These are phyloP conservation scores for Hypsopygia costalis DNA, from an alignment of 2,888 invertebrate species.

Conservation along the genomic window DNA sequence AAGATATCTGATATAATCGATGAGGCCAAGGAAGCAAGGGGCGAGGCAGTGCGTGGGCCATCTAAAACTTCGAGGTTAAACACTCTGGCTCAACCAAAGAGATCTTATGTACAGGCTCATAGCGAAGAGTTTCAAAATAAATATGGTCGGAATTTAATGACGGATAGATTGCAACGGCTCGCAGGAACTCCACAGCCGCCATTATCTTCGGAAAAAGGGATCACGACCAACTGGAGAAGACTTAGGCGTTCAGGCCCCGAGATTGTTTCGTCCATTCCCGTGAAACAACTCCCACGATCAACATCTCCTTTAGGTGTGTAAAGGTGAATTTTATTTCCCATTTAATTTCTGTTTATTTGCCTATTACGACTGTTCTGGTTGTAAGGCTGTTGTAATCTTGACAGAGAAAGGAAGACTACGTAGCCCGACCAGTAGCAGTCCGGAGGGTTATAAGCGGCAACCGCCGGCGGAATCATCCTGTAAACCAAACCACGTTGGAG, in stretches of 20 bases:
- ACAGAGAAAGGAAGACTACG: constrained; percentile 30
- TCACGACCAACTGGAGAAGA: constrained; percentile 22
- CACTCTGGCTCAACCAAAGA: constrained; percentile 63
- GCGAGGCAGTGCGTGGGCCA: constrained; percentile 70
- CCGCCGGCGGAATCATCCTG: constrained; percentile 19
- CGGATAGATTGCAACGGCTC: constrained; percentile 42
- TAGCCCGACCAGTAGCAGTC: constrained; percentile 35
- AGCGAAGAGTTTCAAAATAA: constrained; percentile 48
- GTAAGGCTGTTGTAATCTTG: too few relatives aligned
- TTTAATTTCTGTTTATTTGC: too few relatives aligned
- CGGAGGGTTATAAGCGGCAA: constrained; percentile 22
- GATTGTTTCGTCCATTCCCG: constrained; percentile 19
- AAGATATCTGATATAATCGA: constrained; percentile 58
- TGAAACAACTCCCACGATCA: constrained; percentile 26
- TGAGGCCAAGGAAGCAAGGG: constrained; percentile 64
- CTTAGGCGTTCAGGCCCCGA: constrained; percentile 24
- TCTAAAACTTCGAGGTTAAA: constrained; percentile 52
- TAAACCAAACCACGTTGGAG: constrained; percentile 28
- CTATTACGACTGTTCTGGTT: too few relatives aligned
- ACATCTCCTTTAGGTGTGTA: constrained; percentile 62
- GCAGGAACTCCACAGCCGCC: constrained; percentile 21
- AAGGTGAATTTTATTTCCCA: constrained; percentile 61
- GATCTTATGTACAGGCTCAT: constrained; percentile 51
- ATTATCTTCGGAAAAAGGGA: constrained; percentile 20
- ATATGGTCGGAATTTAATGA: constrained; percentile 40